phyloP scores from a whole-genome alignment of 1,140 invertebrate species.

The Oreohelix idahoensis region DNA sequence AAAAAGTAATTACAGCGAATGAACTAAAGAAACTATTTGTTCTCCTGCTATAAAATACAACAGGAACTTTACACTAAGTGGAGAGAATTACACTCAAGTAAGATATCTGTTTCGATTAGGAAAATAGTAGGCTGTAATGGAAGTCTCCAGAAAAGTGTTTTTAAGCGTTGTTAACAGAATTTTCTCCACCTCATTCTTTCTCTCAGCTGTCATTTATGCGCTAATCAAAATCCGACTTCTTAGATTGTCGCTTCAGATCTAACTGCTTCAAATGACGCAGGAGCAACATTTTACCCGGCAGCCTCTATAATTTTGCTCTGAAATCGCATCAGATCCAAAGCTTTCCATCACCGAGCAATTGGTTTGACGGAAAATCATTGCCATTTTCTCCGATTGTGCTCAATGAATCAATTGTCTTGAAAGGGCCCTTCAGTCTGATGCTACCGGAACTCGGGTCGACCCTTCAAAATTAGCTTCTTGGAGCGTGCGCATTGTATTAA shows the following conservation, averaged over 20 bases:
- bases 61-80: too few species aligned
- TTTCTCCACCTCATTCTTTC: neutral
- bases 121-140: too few species aligned
- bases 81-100: too few species aligned
- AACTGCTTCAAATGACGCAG: conserved; percentile 18
- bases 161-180: neutral
- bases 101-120: too few species aligned
- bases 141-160: too few species aligned
- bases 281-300: conserved; percentile 29
- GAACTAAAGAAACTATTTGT: too few species aligned
- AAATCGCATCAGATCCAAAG: conserved; percentile 31
- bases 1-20: too few species aligned
- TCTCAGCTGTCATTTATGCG: neutral
- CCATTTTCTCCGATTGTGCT: conserved; percentile 39
- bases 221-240: neutral
- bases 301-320: conserved; percentile 20
- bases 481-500: conserved; percentile 44
- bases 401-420: conserved; percentile 46
- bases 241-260: neutral
- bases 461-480: conserved; percentile 41
- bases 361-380: conserved; percentile 40
- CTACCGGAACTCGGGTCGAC: conserved; percentile 32
- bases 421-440: conserved; percentile 37
- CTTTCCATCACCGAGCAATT: conserved; percentile 39
- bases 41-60: too few species aligned